Evolutionary conservation across 2,888 invertebrate genomes (phyloP), one percentile per base, ranked within the genome.

Genomic region (Ethmia dodecea): DNA sequence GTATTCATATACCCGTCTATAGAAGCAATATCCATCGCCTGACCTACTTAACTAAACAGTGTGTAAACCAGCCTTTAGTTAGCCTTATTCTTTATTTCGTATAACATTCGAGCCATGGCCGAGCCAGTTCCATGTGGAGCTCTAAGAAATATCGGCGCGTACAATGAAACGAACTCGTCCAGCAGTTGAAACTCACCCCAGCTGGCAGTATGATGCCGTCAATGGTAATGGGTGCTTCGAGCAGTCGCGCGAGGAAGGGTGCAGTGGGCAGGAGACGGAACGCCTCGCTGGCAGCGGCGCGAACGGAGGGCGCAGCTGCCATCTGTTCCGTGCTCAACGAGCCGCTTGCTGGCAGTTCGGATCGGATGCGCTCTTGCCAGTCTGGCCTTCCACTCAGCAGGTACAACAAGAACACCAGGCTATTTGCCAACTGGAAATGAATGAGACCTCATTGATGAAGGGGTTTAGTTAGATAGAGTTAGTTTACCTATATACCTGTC

Each of bases 241-340:
- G 69, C 32, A 96, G 88, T 42, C 96, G 87, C 0, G 94, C 94
- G 36, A 95, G 77, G 54, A 92, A 92, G 5, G 93, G 92, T 0
- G 95, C 93, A 0, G 94, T 94, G 0, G 96, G 95, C 26, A 91
- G 67, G 35, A 93, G 64, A 60, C 93, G 81, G 60, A 93, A 94
- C 0, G 92, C 89, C 75, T 96, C 96, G 37, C 88, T 89, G 16
- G 94, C 88, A 42, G 94, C 95, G 0, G 95, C 95, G 43, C 91
- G 90, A 9, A 94, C 87, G 43, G 93, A 94, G n/a, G 88, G 88
- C n/a, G 93, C 91, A 13, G 88, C 87, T 0, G 88, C 81, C 8
- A 93, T 67, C 31, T 90, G 87, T 30, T 90, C 89, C 10, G 89
- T 86, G 3, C 84, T 80, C 27, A 91, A 76, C 15, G 86, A 81